phyloP scores from a whole-genome alignment of 1,140 invertebrate genomes.

The Panagrolaimus sp. region DNA sequence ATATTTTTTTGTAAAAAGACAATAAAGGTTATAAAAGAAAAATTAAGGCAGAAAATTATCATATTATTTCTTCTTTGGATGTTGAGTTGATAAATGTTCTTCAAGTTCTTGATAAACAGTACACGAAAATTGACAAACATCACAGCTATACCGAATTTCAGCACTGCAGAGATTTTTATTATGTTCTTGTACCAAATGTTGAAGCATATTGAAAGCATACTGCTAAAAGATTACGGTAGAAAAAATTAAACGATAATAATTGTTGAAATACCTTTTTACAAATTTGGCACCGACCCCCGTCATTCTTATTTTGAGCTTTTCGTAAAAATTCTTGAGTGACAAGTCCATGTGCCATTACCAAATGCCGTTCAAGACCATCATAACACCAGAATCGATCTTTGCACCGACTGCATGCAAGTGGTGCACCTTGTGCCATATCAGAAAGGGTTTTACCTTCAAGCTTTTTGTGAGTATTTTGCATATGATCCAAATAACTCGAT shows the following conservation, averaged over 20 bases:
- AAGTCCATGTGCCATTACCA: conserved; percentile 81
- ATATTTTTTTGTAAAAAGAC: no score
- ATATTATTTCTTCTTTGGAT: conserved; percentile 11
- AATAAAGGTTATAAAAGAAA: no score
- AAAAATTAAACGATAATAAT: neutral
- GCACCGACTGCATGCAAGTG: conserved; percentile 8
- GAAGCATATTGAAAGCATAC: conserved; percentile 10
- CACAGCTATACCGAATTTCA: conserved; percentile 6
- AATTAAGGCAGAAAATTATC: no score
- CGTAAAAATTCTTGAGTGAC: conserved; percentile 91
- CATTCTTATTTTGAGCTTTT: conserved; percentile 85
- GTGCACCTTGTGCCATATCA: neutral
- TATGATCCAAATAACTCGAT: neutral
- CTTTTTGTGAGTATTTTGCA: conserved; percentile 4
- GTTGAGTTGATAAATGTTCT: conserved; percentile 4
- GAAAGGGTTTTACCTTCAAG: neutral
- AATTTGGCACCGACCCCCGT: conserved; percentile 82
- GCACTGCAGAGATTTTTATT: conserved; percentile 7
- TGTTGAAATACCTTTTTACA: conserved; percentile 69
- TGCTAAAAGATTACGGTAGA: neutral
- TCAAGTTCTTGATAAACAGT: conserved; percentile 4
- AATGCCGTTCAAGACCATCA: conserved; percentile 70
- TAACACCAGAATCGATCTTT: conserved; percentile 3
- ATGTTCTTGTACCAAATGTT: neutral
- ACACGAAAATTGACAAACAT: conserved; percentile 11